These are phyloP conservation scores for Atherinomorus stipes DNA, from an alignment of 2,113 vertebrate species.

Conservation along the genomic window DNA sequence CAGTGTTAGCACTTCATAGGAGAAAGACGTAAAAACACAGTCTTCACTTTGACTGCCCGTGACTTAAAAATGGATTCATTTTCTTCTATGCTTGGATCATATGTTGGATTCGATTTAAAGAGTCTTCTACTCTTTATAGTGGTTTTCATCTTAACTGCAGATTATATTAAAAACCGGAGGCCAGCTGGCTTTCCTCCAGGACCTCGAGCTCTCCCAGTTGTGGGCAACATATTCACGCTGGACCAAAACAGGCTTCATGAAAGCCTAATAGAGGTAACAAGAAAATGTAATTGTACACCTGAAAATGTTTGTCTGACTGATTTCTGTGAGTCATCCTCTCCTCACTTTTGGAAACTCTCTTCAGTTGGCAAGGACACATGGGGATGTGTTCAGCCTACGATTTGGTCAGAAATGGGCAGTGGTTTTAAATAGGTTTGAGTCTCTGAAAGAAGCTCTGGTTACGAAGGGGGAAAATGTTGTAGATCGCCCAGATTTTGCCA, in stretches of 20 bases:
- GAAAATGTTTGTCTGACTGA: background rate
- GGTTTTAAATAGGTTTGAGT: conserved; percentile 56
- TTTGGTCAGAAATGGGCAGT: conserved; percentile 40
- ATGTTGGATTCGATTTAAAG: conserved; percentile 55
- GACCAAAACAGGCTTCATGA: conserved; percentile 41
- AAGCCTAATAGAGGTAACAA: conserved; percentile 44
- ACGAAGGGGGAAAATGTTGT: conserved; percentile 58
- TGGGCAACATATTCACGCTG: conserved; percentile 60
- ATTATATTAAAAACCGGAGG: conserved; percentile 49
- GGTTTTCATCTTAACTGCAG: conserved; percentile 50
- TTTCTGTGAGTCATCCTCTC: background rate
- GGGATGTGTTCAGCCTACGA: conserved; percentile 61
- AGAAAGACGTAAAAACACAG: background rate
- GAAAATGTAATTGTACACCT: background rate
- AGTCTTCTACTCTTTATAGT: conserved; percentile 77
- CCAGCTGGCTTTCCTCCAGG: conserved; percentile 61
- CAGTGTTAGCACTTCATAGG: background rate
- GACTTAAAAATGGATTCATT: conserved; percentile 38
- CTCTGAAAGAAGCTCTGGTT: conserved; percentile 64
- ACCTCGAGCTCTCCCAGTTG: conserved; percentile 51
- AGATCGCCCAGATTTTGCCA: conserved; percentile 42
- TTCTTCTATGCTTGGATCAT: conserved; percentile 17
- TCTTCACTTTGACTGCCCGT: no score
- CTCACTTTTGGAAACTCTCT: background rate
- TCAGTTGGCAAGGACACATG: conserved; percentile 55